Base-by-base conservation (phyloP, 2,797 vertebrate genomes). In the Macropus fuliginosus region DNA sequence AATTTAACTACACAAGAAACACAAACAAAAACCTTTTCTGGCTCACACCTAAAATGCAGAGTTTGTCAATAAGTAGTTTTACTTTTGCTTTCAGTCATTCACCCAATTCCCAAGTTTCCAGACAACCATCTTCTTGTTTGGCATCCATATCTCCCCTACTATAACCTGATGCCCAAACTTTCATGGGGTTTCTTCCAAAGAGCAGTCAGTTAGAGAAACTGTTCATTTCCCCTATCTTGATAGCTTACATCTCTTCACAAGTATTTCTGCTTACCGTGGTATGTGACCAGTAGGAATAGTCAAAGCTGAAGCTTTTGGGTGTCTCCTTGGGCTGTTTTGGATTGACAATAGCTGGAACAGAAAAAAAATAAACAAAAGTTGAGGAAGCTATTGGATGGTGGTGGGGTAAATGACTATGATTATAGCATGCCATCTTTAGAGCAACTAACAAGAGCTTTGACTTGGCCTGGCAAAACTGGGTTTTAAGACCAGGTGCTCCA, bases 241-340 rank as follows among this genome's bases (percentile, higher is more conserved):
- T 40, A 46, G 29, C 50, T 10, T 16, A 18, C 81, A 21, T 50
- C 27, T 52, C 8, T 62, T 28, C 46, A 59, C 31, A 29, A 40
- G 27, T 13, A 1, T 56, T 4, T 0, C 0, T 46, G 95, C 98
- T 99, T 98, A 99, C 99, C 98, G 99, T 98, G 91, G 99, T 99
- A 97, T 99, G 99, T 11, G 99, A 99, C 99, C 99, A 99, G 98
- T 99, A 99, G 97, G 99, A 99, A 97, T 99, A 99, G 98, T 99
- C 99, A 96, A 99, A 99, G 98, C 99, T 99, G 99, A 99, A 99
- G 98, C 99, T 99, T 98, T 99, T 99, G 96, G 98, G 99, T 0
- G 98, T 98, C 98, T 99, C 99, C 99, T 99, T 99, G 96, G 99
- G 99, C 96, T 99, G 99, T 98, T 99, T 99, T 87, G 99, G 99